Conservation (phyloP, 1,140 invertebrate species). For the Homalodisca vitripennis region DNA sequence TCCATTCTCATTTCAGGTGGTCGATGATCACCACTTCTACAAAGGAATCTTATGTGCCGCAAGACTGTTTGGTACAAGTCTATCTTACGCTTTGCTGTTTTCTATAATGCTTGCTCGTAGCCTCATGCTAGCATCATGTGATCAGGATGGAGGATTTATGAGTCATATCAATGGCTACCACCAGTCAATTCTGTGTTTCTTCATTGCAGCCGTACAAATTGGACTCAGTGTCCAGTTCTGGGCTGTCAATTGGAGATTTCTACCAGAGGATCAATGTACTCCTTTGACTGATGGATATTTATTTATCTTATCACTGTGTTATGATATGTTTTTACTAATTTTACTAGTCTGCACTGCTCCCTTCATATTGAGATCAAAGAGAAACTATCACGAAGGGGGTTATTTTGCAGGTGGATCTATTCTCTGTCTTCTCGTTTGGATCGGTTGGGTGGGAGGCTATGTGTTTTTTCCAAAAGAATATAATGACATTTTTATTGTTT, state of each 20-base stretch:
- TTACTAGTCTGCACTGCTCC: conserved; percentile 52
- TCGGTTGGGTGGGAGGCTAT: conserved; percentile 55
- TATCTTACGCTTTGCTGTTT: conserved; percentile 55
- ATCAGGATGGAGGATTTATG: conserved; percentile 54
- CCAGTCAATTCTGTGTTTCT: conserved; percentile 56
- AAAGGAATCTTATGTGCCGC: conserved; percentile 47
- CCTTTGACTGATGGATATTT: conserved; percentile 34
- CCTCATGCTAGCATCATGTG: conserved; percentile 57
- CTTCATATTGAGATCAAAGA: conserved; percentile 53
- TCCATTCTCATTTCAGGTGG: conserved; percentile 48
- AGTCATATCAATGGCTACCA: conserved; percentile 61
- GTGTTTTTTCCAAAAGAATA: conserved; percentile 45
- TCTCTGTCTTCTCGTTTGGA: conserved; percentile 52
- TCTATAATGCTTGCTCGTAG: conserved; percentile 57
- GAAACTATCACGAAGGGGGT: conserved; percentile 60
- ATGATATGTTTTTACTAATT: conserved; percentile 57
- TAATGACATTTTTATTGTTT: conserved; percentile 37
- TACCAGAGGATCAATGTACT: conserved; percentile 39
- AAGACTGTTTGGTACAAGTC: conserved; percentile 54
- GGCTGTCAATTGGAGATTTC: conserved; percentile 48
- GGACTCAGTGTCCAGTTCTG: conserved; percentile 47
- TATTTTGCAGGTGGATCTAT: conserved; percentile 54
- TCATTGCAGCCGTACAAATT: conserved; percentile 56
- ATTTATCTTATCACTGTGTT: conserved; percentile 46
- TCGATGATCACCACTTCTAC: conserved; percentile 29